Percentiles rank a stretch among this genome's conserved stretches.
Conservation (phyloP, 2,113 vertebrate genomes). For the Cricetomys ansorgei region DNA sequence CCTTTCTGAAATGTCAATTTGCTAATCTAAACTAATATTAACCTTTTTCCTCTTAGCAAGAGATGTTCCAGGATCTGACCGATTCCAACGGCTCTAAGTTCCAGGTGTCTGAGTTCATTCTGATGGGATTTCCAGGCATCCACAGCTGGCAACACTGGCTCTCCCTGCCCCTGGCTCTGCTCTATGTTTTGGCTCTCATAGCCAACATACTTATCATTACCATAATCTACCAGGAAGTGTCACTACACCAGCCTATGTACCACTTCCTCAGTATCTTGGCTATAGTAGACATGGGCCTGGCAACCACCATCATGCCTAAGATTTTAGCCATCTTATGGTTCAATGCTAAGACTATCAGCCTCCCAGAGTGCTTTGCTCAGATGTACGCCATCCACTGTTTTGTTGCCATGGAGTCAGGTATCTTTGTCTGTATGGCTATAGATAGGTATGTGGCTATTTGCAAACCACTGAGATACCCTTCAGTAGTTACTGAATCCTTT, state of each 20-base stretch:
- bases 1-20: neutral
- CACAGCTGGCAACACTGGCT: conserved; percentile 75
- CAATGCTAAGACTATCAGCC: conserved; percentile 42
- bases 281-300: conserved; percentile 56
- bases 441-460: conserved; percentile 71
- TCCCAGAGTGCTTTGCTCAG: conserved; percentile 69
- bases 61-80: neutral
- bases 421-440: conserved; percentile 68
- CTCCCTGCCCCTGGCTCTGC: conserved; percentile 51
- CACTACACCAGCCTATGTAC: conserved; percentile 62
- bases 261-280: conserved; percentile 57
- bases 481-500: conserved; percentile 50
- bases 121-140: conserved; percentile 72
- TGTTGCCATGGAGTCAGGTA: conserved; percentile 63
- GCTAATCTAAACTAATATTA: neutral
- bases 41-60: neutral
- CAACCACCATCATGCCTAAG: conserved; percentile 64
- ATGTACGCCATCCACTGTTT: conserved; percentile 67
- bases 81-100: conserved; percentile 25
- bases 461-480: conserved; percentile 16
- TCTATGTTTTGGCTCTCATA: conserved; percentile 57
- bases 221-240: conserved; percentile 25
- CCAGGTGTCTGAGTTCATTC: conserved; percentile 61
- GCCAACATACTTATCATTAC: conserved; percentile 58
- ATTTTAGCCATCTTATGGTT: conserved; percentile 71